A percentile compares a stretch with the other conserved stretches of the same genome.
Evolutionary conservation across 2,113 vertebrate species (phyloP).

Genomic region (Tragulus kanchil): DNA sequence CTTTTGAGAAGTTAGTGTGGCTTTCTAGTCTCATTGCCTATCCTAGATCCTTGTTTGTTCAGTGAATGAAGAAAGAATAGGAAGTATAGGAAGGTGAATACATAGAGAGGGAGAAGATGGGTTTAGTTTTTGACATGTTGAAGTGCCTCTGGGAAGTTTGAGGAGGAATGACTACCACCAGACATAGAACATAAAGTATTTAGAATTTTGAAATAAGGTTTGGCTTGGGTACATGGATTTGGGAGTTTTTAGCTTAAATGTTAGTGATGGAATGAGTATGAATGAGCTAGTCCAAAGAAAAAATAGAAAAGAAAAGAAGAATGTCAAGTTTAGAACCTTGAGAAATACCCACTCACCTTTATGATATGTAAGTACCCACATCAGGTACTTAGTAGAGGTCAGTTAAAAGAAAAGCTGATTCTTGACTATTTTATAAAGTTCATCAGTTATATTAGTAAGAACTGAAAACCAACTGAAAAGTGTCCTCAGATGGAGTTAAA

Average conservation of each 20-base stretch:
- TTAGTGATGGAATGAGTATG: neutral
- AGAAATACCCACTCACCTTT: conserved; percentile 20
- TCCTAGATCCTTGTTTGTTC: conserved; percentile 15
- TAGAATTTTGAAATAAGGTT: conserved; percentile 53
- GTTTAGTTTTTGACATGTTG: conserved; percentile 25
- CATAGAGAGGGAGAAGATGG: neutral
- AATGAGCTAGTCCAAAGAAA: conserved; percentile 25
- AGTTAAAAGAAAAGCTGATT: conserved; percentile 41
- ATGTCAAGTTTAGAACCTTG: conserved; percentile 23
- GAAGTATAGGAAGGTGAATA: conserved; percentile 46
- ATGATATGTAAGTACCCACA: neutral
- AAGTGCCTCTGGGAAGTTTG: conserved; percentile 12
- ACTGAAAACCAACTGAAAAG: neutral
- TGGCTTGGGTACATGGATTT: conserved; percentile 18
- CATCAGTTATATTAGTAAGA: conserved; percentile 13
- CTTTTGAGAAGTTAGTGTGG: conserved; percentile 38
- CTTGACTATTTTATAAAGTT: conserved; percentile 13
- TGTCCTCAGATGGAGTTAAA: neutral
- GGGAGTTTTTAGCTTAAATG: conserved; percentile 1
- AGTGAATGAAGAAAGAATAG: conserved; percentile 29
- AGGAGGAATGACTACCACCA: neutral
- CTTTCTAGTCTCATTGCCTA: neutral
- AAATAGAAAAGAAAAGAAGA: neutral
- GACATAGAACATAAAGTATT: neutral
- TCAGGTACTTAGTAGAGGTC: neutral